Conservation (phyloP, 2,113 vertebrate species). For the Monopterus albus region DNA sequence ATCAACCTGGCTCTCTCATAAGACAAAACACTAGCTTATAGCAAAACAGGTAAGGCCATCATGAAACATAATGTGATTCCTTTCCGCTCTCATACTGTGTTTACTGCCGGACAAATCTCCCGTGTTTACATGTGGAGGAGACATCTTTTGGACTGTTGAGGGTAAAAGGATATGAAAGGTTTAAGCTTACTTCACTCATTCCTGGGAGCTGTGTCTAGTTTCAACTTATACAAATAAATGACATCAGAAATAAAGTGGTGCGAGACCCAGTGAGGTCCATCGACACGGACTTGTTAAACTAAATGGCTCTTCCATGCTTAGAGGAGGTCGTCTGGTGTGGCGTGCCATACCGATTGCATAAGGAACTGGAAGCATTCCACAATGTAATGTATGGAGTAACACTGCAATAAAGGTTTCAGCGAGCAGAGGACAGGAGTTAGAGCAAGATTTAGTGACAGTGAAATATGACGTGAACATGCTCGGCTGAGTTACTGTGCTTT, state of each 20-base stretch:
- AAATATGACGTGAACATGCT: conserved; percentile 12
- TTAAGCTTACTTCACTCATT: conserved; percentile 13
- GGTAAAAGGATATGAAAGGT: not conserved
- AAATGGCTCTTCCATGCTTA: conserved; percentile 63
- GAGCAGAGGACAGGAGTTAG: not conserved
- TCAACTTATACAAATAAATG: conserved; percentile 54
- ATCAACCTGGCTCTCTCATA: not conserved
- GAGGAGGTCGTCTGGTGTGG: conserved; percentile 21
- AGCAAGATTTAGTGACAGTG: conserved; percentile 35
- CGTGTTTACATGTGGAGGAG: conserved; percentile 31
- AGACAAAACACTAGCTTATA: conserved; percentile 1
- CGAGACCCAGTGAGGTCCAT: conserved; percentile 15
- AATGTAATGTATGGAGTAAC: conserved; percentile 30
- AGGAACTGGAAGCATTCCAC: conserved; percentile 32
- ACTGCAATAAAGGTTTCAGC: conserved; percentile 35
- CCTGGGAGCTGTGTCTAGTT: conserved; percentile 18
- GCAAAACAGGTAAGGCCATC: not conserved
- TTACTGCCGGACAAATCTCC: conserved; percentile 31
- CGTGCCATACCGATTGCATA: conserved; percentile 10
- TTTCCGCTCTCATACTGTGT: conserved; percentile 11
- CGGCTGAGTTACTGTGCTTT: conserved; percentile 33
- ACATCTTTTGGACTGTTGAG: conserved; percentile 7
- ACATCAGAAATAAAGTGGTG: conserved; percentile 40
- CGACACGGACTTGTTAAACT: conserved; percentile 26
- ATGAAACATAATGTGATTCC: conserved; percentile 17